phyloP scores from a whole-genome alignment of 2,797 vertebrate genomes.

The Microhierax caerulescens region DNA sequence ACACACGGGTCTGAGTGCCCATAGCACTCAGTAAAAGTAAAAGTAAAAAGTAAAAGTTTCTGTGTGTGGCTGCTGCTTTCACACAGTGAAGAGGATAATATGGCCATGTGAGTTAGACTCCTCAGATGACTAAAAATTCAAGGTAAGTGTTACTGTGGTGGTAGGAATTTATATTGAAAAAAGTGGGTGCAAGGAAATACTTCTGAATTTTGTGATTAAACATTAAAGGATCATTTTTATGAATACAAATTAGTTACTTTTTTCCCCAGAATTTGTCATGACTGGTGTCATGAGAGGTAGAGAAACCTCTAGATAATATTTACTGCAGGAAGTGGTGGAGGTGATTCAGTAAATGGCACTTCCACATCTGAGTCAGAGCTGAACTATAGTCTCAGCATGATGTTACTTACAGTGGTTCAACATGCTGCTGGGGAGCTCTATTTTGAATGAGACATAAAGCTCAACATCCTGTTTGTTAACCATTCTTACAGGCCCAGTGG shows the following conservation, averaged over 20 bases:
- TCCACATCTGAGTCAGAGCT: constrained; percentile 27
- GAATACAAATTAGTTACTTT: not conserved
- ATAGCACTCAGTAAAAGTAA: no score
- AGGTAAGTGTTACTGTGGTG: not conserved
- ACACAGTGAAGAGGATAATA: not conserved
- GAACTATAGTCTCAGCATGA: not conserved
- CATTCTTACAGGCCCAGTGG: not conserved
- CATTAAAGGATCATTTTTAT: not conserved
- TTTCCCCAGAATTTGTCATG: not conserved
- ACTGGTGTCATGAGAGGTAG: not conserved
- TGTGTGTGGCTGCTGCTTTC: not conserved
- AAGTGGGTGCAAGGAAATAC: not conserved
- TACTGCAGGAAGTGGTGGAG: constrained; percentile 15
- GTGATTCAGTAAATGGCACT: constrained; percentile 29
- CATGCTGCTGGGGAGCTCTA: not conserved
- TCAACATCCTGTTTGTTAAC: not conserved
- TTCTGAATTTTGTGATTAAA: not conserved
- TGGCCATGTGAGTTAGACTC: not conserved
- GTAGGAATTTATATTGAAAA: not conserved
- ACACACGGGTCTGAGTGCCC: not conserved
- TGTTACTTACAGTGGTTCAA: not conserved
- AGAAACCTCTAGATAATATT: not conserved
- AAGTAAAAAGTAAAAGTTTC: not conserved
- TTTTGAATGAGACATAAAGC: not conserved
- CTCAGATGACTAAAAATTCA: not conserved